Evolutionary conservation across 2,113 vertebrate genomes (phyloP), one percentile per base, ranked within the genome.

Genomic region (Semicossyphus pulcher): DNA sequence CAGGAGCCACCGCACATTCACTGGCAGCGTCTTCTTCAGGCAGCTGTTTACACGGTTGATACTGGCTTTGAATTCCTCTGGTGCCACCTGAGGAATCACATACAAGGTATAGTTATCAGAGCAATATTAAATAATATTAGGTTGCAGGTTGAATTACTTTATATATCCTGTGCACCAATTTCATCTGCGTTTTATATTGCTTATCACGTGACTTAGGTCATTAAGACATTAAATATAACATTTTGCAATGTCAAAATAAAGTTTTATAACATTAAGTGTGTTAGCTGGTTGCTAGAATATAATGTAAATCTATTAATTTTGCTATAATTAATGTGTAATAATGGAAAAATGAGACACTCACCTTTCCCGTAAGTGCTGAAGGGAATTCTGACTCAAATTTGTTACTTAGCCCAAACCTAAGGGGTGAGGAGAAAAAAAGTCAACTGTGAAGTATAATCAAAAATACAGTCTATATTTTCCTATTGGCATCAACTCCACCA

Each of bases 341-440:
- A 18, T 23, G 0, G 29, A 29, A 62, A 3, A 32, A 23, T 0
- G 28, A 20, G 21, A 72, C 14, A 92, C 95, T 95, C 74, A 98
- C 98, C 94, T 99, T 99, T 94, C 98, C 98, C 86, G 98, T 99
- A 86, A 99, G 95, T 49, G 97, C 96, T 73, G 97, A 98, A 71
- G 98, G 98, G 86, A 99, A 98, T 92, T 99, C 98, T 53, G 97
- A 95, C 94, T 99, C 98, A 90, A 99, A 99, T 95, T 98, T 99
- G 94, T 99, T 99, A 93, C 97, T 99, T 66, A 99, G 94, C 86
- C 98, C 98, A 95, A 99, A 99, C 86, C 98, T 99, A 91, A 7
- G 7, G 20, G 15, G 6, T 9, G 15, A 51, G 7, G n/a, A 18
- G 10, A 7, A 36, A 34, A 54, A 25, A 25, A 32, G 6, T 3